Conservation (phyloP, 2,888 invertebrate species). For the Pilophorus perplexus region DNA sequence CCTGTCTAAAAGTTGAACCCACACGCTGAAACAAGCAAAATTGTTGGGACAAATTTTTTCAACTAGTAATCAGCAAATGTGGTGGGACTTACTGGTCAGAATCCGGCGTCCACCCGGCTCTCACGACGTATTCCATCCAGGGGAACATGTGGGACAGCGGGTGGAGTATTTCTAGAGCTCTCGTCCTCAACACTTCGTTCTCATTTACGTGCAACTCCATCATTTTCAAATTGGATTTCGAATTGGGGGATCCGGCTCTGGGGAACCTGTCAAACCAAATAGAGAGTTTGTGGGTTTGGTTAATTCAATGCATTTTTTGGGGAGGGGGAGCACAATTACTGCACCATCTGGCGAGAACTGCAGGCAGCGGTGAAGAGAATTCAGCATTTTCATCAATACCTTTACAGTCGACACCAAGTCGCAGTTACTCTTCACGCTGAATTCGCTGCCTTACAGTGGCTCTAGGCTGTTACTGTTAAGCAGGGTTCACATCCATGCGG, state of each 20-base stretch:
- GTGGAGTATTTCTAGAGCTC: conserved; percentile 71
- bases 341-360: no score
- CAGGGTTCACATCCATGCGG: no score
- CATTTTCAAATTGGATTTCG: conserved; percentile 83
- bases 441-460: no score
- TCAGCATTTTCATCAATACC: no score
- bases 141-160: conserved; percentile 79
- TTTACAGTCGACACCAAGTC: no score
- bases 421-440: no score
- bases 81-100: conserved; percentile 73
- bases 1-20: conserved; percentile 87
- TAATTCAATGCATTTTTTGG: no score
- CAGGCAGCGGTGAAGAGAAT: no score
- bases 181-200: conserved; percentile 69
- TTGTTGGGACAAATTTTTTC: no score
- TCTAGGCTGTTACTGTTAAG: no score
- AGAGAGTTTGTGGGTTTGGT: neutral
- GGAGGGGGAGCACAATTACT: no score
- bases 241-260: conserved; percentile 84
- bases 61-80: neutral
- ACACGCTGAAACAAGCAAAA: conserved; percentile 70
- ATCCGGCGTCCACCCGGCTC: conserved; percentile 94
- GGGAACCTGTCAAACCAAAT: conserved; percentile 69
- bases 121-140: conserved; percentile 91
- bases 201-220: conserved; percentile 71